These are phyloP conservation scores for Cyaniris semiargus DNA, from an alignment of 2,888 invertebrate species.

Conservation along the genomic window DNA sequence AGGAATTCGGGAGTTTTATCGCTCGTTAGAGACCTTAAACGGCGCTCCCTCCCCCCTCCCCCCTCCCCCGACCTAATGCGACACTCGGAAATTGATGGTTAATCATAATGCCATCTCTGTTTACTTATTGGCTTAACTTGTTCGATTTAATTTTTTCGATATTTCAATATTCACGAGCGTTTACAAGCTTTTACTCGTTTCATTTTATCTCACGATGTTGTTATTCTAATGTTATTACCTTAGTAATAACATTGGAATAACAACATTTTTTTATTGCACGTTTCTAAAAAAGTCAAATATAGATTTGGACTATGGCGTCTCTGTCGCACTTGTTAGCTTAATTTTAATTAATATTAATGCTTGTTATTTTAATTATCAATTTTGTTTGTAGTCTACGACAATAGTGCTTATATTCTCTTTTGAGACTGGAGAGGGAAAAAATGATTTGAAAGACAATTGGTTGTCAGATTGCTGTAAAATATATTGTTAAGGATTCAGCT, in stretches of 20 bases:
- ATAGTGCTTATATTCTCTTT: too few species aligned
- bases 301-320: too few species aligned
- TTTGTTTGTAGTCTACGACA: too few species aligned
- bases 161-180: neutral
- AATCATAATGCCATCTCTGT: slow-evolving; percentile 33
- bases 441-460: too few species aligned
- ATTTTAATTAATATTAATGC: too few species aligned
- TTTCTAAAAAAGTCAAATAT: too few species aligned
- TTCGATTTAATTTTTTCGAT: slow-evolving; percentile 8
- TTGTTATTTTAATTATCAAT: too few species aligned
- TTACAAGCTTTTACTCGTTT: neutral
- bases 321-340: too few species aligned
- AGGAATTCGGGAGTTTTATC: slow-evolving; percentile 73
- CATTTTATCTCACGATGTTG: neutral
- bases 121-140: slow-evolving; percentile 29
- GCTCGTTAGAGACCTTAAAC: slow-evolving; percentile 75
- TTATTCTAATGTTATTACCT: neutral
- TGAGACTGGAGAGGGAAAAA: too few species aligned
- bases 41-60: slow-evolving; percentile 41
- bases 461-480: too few species aligned
- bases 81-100: slow-evolving; percentile 32
- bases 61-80: slow-evolving; percentile 34
- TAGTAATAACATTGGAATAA: too few species aligned
- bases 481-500: too few species aligned
- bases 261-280: neutral